Conservation (phyloP, 2,888 invertebrate genomes). For the Willowsia nigromaculata region DNA sequence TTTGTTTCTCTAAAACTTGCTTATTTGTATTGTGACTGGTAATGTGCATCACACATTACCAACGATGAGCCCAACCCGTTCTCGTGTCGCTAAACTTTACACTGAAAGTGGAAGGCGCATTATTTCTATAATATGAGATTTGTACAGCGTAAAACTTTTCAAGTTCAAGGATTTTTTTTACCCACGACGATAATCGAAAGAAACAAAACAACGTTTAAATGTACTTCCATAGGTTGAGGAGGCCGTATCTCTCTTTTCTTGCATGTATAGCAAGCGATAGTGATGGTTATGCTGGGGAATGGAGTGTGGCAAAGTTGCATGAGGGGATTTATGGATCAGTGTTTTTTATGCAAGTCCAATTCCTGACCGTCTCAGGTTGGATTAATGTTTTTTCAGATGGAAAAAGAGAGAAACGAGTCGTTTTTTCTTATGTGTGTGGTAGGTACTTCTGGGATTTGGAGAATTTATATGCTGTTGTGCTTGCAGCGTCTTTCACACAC, state of each 20-base stretch:
- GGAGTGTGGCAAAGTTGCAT: constrained; percentile 68
- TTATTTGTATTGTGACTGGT: not conserved
- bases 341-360: constrained; percentile 46
- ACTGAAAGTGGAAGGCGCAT: not conserved
- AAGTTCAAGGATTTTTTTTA: constrained; percentile 66
- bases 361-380: constrained; percentile 56
- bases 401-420: not conserved
- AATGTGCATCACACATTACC: constrained; percentile 4
- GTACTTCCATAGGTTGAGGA: not conserved
- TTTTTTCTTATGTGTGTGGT: constrained; percentile 25
- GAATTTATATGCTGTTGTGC: constrained; percentile 52
- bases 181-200: constrained; percentile 49
- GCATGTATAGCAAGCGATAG: not conserved
- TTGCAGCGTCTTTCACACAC: not conserved
- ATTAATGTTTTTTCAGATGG: not conserved
- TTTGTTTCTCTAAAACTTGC: not conserved
- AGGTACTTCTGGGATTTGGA: constrained; percentile 40
- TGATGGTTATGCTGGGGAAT: constrained; percentile 36
- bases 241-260: not conserved
- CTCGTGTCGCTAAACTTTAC: constrained; percentile 59
- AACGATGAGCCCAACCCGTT: constrained; percentile 57
- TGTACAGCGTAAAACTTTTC: constrained; percentile 12
- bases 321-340: constrained; percentile 72
- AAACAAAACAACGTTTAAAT: not conserved
- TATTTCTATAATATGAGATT: not conserved